Evolutionary conservation across 2,888 invertebrate genomes (phyloP).

Genomic region (Toxonevra muliebris): DNA sequence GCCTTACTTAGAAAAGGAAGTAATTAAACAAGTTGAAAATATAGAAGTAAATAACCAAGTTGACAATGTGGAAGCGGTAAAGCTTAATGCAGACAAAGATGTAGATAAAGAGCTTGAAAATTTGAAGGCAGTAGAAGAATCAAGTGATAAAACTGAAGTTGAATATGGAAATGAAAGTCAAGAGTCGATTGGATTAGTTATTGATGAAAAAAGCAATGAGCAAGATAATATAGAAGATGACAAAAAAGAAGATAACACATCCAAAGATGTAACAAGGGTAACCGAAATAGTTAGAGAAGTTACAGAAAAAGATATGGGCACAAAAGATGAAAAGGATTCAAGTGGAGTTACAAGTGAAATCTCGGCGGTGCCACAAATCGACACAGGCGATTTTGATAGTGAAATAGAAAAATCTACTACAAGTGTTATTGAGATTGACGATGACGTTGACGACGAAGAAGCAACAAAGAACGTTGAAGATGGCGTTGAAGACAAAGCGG

Average conservation of each 20-base stretch:
- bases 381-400: background rate
- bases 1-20: background rate
- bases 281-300: slow-evolving; percentile 11
- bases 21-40: background rate
- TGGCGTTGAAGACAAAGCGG: slow-evolving; percentile 26
- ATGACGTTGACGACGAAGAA: slow-evolving; percentile 23
- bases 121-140: background rate
- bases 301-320: slow-evolving; percentile 24
- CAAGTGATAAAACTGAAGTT: background rate
- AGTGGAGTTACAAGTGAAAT: background rate
- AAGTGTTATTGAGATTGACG: slow-evolving; percentile 26
- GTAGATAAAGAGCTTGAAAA: background rate
- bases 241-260: background rate
- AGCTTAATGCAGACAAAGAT: slow-evolving; percentile 1
- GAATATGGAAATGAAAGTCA: slow-evolving; percentile 30
- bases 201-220: slow-evolving; percentile 37
- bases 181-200: slow-evolving; percentile 39
- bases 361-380: slow-evolving; percentile 6
- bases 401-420: background rate
- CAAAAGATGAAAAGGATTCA: slow-evolving; percentile 4
- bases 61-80: background rate
- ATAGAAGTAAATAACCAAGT: background rate
- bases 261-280: background rate
- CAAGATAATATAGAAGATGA: slow-evolving; percentile 14
- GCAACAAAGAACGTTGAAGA: slow-evolving; percentile 9